Conservation (phyloP, 1,140 invertebrate species). For the Dolichoris vasculosae region DNA sequence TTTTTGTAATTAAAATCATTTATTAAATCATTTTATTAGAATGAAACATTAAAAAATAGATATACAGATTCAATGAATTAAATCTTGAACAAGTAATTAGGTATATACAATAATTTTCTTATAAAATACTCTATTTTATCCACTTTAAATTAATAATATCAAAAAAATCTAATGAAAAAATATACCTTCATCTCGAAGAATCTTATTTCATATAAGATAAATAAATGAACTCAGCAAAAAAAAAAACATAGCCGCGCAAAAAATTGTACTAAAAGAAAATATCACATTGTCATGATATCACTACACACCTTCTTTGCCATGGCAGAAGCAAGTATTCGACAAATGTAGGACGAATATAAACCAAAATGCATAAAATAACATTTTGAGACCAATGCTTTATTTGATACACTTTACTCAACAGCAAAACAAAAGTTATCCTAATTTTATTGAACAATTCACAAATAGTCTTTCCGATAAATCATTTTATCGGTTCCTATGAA, state of each 20-base stretch:
- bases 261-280: not conserved
- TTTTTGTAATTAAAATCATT: not conserved
- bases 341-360: constrained; percentile 62
- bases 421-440: not conserved
- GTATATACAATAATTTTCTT: not conserved
- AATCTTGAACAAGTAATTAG: not conserved
- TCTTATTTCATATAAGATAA: not conserved
- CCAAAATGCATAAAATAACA: constrained; percentile 54
- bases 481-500: not conserved
- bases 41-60: not conserved
- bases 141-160: not conserved
- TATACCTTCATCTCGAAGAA: not conserved
- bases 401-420: not conserved
- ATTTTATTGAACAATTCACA: not conserved
- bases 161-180: not conserved
- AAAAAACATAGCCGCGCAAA: no score
- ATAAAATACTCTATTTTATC: not conserved
- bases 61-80: not conserved
- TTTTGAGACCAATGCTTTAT: not conserved
- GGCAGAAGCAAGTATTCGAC: constrained; percentile 61
- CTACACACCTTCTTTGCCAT: constrained; percentile 65
- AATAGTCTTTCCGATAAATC: not conserved
- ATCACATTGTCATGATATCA: not conserved
- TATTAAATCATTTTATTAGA: not conserved
- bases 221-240: no score